Percentiles rank a stretch among this genome's conserved stretches.
Evolutionary conservation across 2,888 invertebrate species (phyloP).

Genomic region (Dryobota labecula): DNA sequence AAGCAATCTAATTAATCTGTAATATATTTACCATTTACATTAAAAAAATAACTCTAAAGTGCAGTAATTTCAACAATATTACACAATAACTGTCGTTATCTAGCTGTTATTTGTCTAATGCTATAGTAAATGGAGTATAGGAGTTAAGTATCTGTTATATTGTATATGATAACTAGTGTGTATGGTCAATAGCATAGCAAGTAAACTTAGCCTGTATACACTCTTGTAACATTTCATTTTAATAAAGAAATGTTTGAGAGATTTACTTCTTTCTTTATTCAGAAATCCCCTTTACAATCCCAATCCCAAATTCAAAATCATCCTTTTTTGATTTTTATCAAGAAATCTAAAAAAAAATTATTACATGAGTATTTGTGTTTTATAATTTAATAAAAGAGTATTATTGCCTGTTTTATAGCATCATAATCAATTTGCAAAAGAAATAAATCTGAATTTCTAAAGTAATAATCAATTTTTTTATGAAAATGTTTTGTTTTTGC

Average conservation of each 20-base stretch:
- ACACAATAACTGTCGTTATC: no score
- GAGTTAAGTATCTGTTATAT: constrained; percentile 64
- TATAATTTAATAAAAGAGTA: background rate
- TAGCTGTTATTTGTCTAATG: no score
- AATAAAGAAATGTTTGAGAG: constrained; percentile 87
- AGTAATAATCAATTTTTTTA: background rate
- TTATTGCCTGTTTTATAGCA: constrained; percentile 7
- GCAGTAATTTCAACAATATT: no score
- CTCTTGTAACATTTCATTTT: constrained; percentile 82
- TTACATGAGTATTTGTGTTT: constrained; percentile 14
- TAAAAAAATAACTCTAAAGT: no score
- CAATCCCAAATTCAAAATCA: constrained; percentile 45
- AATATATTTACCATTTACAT: no score
- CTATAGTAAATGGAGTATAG: no score
- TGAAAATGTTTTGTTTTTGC: background rate
- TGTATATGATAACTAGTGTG: constrained; percentile 74
- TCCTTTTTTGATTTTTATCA: constrained; percentile 31
- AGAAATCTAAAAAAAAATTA: background rate
- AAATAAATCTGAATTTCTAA: background rate
- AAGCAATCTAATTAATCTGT: no score
- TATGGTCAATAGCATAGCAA: constrained; percentile 69
- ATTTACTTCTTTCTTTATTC: constrained; percentile 82
- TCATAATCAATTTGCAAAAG: background rate
- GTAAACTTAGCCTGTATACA: constrained; percentile 75
- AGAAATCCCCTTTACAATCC: constrained; percentile 69